A percentile compares a stretch with the other conserved stretches of the same genome.
Conservation (phyloP, 2,113 vertebrate species). For the Gymnarchus niloticus region DNA sequence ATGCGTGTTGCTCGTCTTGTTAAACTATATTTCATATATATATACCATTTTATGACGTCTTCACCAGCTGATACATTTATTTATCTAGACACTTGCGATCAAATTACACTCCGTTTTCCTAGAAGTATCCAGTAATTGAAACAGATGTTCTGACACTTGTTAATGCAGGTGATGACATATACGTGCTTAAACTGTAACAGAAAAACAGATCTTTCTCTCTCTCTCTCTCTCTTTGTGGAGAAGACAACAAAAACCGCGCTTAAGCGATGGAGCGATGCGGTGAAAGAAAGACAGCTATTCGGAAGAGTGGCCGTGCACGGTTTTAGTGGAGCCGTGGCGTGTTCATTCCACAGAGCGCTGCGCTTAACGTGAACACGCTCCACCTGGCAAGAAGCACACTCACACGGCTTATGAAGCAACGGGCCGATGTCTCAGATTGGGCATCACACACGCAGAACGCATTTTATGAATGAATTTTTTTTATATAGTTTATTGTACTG, state of each 20-base stretch:
- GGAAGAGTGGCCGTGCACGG: background rate
- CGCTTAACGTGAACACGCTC: background rate
- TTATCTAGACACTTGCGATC: no score
- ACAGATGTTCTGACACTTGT: constrained; percentile 4
- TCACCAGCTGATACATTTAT: background rate
- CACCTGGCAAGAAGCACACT: background rate
- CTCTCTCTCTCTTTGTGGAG: background rate
- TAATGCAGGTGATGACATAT: constrained; percentile 12
- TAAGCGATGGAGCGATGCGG: background rate
- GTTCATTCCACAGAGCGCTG: background rate
- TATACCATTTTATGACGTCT: constrained; percentile 6
- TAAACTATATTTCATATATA: background rate
- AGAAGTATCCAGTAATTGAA: background rate
- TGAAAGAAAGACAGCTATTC: background rate
- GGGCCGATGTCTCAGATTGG: background rate
- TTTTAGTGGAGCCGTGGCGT: background rate
- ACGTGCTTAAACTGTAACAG: background rate
- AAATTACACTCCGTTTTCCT: constrained; percentile 1
- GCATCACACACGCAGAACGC: background rate
- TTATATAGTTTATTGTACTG: background rate
- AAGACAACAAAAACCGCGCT: background rate
- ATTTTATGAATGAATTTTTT: background rate
- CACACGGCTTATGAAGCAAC: background rate
- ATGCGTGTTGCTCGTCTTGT: background rate
- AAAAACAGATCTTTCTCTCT: background rate